Evolutionary conservation across 2,113 vertebrate genomes (phyloP).

Genomic region (Elephas maximus): DNA sequence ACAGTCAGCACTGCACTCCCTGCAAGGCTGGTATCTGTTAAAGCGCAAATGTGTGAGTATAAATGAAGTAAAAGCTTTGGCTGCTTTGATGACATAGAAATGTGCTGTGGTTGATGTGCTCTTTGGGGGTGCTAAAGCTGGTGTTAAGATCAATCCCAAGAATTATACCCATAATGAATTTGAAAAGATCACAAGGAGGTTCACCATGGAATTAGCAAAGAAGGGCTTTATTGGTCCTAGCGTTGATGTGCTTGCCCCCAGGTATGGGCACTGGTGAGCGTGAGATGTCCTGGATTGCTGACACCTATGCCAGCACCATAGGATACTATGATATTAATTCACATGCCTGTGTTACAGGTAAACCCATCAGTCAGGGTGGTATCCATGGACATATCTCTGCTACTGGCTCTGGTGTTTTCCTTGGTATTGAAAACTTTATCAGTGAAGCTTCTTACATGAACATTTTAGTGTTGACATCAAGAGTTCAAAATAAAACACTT

Average conservation of each 20-base stretch:
- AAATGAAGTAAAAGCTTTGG: slow-evolving; percentile 95
- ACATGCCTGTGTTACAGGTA: slow-evolving; percentile 95
- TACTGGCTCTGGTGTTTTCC: slow-evolving; percentile 94
- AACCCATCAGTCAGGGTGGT: slow-evolving; percentile 95
- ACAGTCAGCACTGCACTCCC: slow-evolving; percentile 94
- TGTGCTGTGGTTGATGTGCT: slow-evolving; percentile 96
- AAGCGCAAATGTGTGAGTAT: slow-evolving; percentile 93
- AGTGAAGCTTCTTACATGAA: slow-evolving; percentile 95
- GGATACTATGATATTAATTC: slow-evolving; percentile 95
- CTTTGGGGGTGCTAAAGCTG: slow-evolving; percentile 96
- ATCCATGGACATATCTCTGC: slow-evolving; percentile 95
- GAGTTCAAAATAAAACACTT: slow-evolving; percentile 95
- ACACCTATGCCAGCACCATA: slow-evolving; percentile 95
- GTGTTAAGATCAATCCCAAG: slow-evolving; percentile 96
- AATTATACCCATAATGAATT: slow-evolving; percentile 95
- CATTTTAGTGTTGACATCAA: slow-evolving; percentile 92
- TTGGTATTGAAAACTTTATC: slow-evolving; percentile 96
- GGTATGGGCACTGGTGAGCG: slow-evolving; percentile 96
- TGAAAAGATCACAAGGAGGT: slow-evolving; percentile 96
- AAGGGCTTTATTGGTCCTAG: slow-evolving; percentile 96
- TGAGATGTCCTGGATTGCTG: slow-evolving; percentile 97
- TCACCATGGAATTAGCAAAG: slow-evolving; percentile 95
- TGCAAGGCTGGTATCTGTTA: slow-evolving; percentile 96
- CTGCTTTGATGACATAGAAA: slow-evolving; percentile 95
- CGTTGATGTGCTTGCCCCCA: slow-evolving; percentile 93